Evolutionary conservation across 2,888 invertebrate species (phyloP).

Genomic region (Mimas tiliae): DNA sequence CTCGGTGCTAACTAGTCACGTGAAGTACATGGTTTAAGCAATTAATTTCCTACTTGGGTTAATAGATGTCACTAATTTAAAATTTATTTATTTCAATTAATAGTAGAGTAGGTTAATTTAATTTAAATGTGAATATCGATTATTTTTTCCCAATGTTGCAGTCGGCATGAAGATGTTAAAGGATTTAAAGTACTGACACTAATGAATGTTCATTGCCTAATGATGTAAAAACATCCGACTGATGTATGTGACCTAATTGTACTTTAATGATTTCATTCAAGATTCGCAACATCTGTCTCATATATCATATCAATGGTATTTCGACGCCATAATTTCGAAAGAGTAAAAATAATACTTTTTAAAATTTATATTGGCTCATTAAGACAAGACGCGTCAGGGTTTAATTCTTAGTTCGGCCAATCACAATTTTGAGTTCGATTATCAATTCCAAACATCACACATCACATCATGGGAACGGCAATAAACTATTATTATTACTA

Average conservation of each 20-base stretch:
- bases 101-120: not conserved
- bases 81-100: not conserved
- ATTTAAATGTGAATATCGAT: not conserved
- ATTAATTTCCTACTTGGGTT: too few species aligned
- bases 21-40: too few species aligned
- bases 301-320: not conserved
- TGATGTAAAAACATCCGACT: not conserved
- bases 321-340: not conserved
- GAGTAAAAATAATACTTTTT: not conserved
- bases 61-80: too few species aligned
- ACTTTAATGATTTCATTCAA: not conserved
- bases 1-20: too few species aligned
- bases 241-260: not conserved
- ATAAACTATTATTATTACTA: too few species aligned
- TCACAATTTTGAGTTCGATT: too few species aligned
- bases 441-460: too few species aligned
- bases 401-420: too few species aligned
- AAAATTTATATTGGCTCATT: too few species aligned
- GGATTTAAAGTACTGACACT: constrained; percentile 12
- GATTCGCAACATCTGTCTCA: not conserved
- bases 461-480: too few species aligned
- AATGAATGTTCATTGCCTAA: constrained; percentile 6
- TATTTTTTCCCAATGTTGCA: not conserved
- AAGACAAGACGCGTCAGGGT: too few species aligned
- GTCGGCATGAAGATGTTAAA: not conserved